These are phyloP conservation scores for Polydrusus pterygomalis DNA, from an alignment of 2,888 invertebrate species.

Conservation along the genomic window DNA sequence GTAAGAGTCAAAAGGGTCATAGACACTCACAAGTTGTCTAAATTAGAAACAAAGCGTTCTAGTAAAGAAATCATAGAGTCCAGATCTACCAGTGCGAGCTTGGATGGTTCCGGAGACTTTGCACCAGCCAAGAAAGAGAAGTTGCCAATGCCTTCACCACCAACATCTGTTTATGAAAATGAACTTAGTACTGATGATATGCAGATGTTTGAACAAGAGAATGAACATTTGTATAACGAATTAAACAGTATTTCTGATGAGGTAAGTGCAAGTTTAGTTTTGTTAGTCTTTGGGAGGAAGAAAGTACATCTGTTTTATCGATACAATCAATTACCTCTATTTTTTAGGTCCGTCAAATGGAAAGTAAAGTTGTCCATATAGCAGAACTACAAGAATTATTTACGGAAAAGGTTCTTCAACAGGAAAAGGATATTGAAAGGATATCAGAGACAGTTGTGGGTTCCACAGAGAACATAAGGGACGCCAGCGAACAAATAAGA, in stretches of 20 bases:
- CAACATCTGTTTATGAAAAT: slow-evolving; percentile 74
- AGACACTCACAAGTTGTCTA: slow-evolving; percentile 87
- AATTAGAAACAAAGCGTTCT: slow-evolving; percentile 74
- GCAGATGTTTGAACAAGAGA: slow-evolving; percentile 95
- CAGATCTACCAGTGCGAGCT: slow-evolving; percentile 33
- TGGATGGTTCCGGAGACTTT: slow-evolving; percentile 46
- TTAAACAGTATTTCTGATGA: slow-evolving; percentile 93
- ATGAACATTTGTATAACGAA: slow-evolving; percentile 89
- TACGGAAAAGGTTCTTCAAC: slow-evolving; percentile 95
- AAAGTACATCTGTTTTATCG: background rate
- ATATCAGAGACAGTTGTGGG: slow-evolving; percentile 92
- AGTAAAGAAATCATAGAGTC: slow-evolving; percentile 24
- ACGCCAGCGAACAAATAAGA: slow-evolving; percentile 97
- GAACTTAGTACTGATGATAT: slow-evolving; percentile 89
- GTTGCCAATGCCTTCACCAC: slow-evolving; percentile 39
- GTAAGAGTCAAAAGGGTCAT: slow-evolving; percentile 89
- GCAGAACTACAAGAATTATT: slow-evolving; percentile 96
- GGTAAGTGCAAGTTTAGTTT: slow-evolving; percentile 74
- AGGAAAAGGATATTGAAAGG: slow-evolving; percentile 94
- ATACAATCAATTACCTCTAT: background rate
- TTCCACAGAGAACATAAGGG: slow-evolving; percentile 95
- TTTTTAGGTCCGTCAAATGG: slow-evolving; percentile 77
- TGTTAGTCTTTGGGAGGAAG: background rate
- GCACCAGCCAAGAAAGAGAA: slow-evolving; percentile 39
- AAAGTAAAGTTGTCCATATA: slow-evolving; percentile 95